phyloP scores from a whole-genome alignment of 2,113 vertebrate genomes.

The Callocephalon fimbriatum region DNA sequence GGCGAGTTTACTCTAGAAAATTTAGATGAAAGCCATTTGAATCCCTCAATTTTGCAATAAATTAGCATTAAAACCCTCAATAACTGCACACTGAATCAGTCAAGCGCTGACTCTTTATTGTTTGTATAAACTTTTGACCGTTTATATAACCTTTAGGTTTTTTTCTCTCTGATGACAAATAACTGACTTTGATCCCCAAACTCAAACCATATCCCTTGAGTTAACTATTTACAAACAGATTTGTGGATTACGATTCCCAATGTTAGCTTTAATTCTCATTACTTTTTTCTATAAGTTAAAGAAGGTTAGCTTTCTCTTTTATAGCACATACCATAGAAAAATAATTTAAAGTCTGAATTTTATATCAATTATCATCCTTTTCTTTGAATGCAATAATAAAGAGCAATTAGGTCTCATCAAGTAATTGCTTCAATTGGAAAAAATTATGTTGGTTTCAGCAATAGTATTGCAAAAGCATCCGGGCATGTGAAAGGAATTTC shows the following conservation, averaged over 20 bases:
- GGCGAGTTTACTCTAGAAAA: not conserved
- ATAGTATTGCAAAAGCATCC: not conserved
- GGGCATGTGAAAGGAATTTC: not conserved
- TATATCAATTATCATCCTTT: not conserved
- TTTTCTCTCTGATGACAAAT: conserved; percentile 9
- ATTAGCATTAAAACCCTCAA: not conserved
- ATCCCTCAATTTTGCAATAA: conserved; percentile 41
- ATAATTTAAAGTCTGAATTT: not conserved
- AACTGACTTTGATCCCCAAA: conserved; percentile 1
- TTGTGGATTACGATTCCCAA: not conserved
- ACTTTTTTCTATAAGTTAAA: not conserved
- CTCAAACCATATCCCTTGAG: not conserved
- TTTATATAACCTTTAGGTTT: conserved; percentile 54
- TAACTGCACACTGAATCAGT: conserved; percentile 5
- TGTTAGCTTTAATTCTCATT: not conserved
- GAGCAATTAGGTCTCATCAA: not conserved
- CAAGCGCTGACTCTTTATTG: not conserved
- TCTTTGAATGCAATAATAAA: not conserved
- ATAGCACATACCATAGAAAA: not conserved
- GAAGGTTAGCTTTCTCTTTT: not conserved
- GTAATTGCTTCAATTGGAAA: not conserved
- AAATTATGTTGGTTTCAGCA: not conserved
- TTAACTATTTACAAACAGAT: conserved; percentile 45
- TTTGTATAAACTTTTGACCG: conserved; percentile 33
- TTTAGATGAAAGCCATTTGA: not conserved